phyloP scores from a whole-genome alignment of 30 jellyfish, hydroid and myxozoan genomes.

The Hydractinia symbiolongicarpus region DNA sequence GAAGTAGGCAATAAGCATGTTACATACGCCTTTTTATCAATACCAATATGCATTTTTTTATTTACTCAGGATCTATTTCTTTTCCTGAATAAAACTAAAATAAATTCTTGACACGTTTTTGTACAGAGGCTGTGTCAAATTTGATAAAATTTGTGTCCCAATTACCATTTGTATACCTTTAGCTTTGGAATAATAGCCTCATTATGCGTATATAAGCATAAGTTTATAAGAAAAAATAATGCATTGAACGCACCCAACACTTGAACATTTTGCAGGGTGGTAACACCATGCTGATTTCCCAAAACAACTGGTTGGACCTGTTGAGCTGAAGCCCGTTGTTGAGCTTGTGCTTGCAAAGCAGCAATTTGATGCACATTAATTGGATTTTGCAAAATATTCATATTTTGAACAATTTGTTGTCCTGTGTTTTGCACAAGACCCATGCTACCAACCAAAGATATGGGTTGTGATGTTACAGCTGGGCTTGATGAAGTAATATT shows the following conservation, averaged over 20 bases:
- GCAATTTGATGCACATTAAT: conserved; percentile 48
- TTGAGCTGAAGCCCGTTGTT: conserved; percentile 19
- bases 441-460: conserved; percentile 31
- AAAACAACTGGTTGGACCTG: conserved; percentile 37
- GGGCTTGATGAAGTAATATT: conserved; percentile 2
- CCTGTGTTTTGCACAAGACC: conserved; percentile 21
- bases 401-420: conserved; percentile 26
- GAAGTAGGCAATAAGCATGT: too few species aligned
- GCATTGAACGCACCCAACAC: conserved; percentile 22
- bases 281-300: conserved; percentile 25
- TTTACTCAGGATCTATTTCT: too few species aligned
- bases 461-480: conserved; percentile 16
- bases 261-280: conserved; percentile 26
- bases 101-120: too few species aligned
- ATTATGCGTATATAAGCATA: too few species aligned
- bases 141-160: too few species aligned
- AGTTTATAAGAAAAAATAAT: not conserved
- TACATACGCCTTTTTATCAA: too few species aligned
- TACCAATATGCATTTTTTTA: too few species aligned
- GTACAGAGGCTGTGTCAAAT: too few species aligned
- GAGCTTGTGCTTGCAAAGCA: conserved; percentile 33
- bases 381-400: conserved; percentile 26
- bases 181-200: too few species aligned
- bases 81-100: too few species aligned
- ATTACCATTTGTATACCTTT: too few species aligned